Conservation (phyloP, 2,888 invertebrate species). For the Drosophila koepferae region DNA sequence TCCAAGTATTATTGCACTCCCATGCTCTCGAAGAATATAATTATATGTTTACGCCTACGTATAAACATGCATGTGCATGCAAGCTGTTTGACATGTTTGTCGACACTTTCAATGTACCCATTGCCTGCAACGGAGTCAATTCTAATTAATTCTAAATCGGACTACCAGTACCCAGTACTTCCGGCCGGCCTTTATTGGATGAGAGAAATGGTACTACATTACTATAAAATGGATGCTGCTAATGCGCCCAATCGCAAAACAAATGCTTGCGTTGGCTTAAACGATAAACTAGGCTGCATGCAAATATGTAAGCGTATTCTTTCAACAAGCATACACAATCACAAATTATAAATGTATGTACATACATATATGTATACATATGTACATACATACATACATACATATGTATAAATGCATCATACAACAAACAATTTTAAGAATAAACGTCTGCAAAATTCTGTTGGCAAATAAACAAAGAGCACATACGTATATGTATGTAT, state of each 20-base stretch:
- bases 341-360: not conserved
- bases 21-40: not conserved
- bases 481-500: not conserved
- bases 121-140: slow-evolving; percentile 25
- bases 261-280: slow-evolving; percentile 42
- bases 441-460: slow-evolving; percentile 51
- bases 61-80: slow-evolving; percentile 16
- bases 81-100: slow-evolving; percentile 31
- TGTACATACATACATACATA: not conserved
- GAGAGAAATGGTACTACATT: slow-evolving; percentile 32
- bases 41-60: not conserved
- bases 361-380: not conserved
- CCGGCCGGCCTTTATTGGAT: slow-evolving; percentile 54
- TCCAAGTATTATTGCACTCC: slow-evolving; percentile 44
- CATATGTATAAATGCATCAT: not conserved
- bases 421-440: slow-evolving; percentile 18
- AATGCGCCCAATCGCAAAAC: slow-evolving; percentile 24
- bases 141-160: slow-evolving; percentile 51
- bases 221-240: slow-evolving; percentile 38
- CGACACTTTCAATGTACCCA: slow-evolving; percentile 47
- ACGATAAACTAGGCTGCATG: not conserved
- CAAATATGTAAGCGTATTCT: slow-evolving; percentile 1
- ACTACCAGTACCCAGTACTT: slow-evolving; percentile 43
- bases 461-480: slow-evolving; percentile 57
- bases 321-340: not conserved